Evolutionary conservation across 2,797 vertebrate genomes (phyloP).

Genomic region (Halcyon badia): DNA sequence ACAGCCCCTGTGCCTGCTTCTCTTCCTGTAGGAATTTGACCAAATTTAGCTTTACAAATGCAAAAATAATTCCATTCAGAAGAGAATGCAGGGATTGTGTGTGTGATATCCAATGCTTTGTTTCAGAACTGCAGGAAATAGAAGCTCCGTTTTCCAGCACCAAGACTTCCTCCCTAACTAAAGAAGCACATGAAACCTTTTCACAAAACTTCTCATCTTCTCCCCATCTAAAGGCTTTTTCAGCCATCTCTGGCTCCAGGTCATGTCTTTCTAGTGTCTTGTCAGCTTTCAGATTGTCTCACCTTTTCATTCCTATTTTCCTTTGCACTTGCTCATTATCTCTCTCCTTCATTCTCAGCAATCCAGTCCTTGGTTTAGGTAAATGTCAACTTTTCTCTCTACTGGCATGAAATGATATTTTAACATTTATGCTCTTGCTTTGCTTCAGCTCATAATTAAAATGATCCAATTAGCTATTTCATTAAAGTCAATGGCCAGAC

Average conservation of each 20-base stretch:
- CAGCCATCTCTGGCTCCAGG: neutral
- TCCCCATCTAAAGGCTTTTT: neutral
- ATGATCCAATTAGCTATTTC: constrained; percentile 50
- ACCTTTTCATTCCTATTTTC: constrained; percentile 61
- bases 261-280: constrained; percentile 45
- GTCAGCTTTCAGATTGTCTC: constrained; percentile 52
- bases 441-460: constrained; percentile 50
- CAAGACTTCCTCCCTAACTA: neutral
- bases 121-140: neutral
- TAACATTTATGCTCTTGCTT: constrained; percentile 59
- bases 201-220: constrained; percentile 5
- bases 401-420: constrained; percentile 54
- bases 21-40: constrained; percentile 48
- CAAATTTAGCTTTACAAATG: constrained; percentile 62
- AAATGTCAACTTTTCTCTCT: constrained; percentile 69
- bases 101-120: neutral
- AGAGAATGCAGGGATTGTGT: neutral
- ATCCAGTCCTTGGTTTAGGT: constrained; percentile 48
- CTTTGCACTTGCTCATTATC: constrained; percentile 58
- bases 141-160: neutral
- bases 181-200: constrained; percentile 19
- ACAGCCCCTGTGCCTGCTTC: neutral
- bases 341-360: constrained; percentile 40
- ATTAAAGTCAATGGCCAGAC: constrained; percentile 41
- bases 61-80: constrained; percentile 54